A percentile compares a stretch with the other conserved stretches of the same genome.
phyloP scores from a whole-genome alignment of 2,888 invertebrate genomes.

The Digitonthophagus gazella region DNA sequence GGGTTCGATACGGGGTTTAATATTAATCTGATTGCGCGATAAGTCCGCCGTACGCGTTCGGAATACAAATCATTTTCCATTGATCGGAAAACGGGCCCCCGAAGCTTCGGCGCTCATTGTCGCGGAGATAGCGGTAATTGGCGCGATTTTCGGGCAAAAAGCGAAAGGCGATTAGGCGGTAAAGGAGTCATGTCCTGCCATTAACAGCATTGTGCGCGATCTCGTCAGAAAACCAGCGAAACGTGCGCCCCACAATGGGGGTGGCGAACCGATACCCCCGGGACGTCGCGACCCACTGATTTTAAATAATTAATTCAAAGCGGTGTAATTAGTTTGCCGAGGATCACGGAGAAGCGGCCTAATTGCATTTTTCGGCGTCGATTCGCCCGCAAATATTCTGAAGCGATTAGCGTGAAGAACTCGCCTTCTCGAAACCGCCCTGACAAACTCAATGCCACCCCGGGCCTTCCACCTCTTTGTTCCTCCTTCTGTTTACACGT shows the following conservation, averaged over 20 bases:
- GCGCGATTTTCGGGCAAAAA: neutral
- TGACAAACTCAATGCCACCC: neutral
- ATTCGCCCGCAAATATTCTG: constrained; percentile 4
- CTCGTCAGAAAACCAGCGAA: constrained; percentile 37
- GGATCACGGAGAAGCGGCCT: constrained; percentile 13
- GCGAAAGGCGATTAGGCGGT: constrained; percentile 31
- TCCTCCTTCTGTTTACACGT: constrained; percentile 3
- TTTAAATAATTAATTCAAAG: constrained; percentile 30
- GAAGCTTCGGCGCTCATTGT: too few relatives aligned
- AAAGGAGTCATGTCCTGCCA: constrained; percentile 34
- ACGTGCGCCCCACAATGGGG: constrained; percentile 31
- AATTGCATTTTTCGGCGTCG: constrained; percentile 14
- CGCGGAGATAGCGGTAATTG: neutral
- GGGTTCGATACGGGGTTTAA: constrained; percentile 42
- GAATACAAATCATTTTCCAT: constrained; percentile 26
- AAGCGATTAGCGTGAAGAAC: constrained; percentile 8
- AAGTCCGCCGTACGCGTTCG: constrained; percentile 20
- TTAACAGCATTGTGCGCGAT: constrained; percentile 38
- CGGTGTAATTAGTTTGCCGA: constrained; percentile 26
- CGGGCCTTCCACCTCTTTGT: constrained; percentile 4
- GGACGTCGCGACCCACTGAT: constrained; percentile 29
- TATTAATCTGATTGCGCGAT: constrained; percentile 40
- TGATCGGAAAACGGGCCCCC: constrained; percentile 23
- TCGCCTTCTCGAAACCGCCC: neutral
- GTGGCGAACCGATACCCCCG: constrained; percentile 27